A percentile compares a stretch with the other conserved stretches of the same genome.
Conservation (phyloP, 2,888 invertebrate genomes). For the Agrotis exclamationis region DNA sequence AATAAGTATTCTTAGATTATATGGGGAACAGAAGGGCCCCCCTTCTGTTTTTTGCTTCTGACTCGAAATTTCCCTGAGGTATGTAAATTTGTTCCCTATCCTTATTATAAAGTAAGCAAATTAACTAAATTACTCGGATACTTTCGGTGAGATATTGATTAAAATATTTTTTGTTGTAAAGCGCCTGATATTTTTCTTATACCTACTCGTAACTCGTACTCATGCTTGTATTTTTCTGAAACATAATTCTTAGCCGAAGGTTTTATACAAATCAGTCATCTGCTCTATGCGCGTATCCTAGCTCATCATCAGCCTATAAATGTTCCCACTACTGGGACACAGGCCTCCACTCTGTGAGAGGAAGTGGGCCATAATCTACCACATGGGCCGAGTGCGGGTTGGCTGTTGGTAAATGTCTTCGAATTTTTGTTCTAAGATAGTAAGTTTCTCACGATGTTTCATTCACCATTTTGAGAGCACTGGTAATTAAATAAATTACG, state of each 20-base stretch:
- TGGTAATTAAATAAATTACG: too few species aligned
- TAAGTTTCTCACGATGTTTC: too few species aligned
- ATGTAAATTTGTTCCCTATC: background rate
- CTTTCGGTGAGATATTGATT: background rate
- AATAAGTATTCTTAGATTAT: slow-evolving; percentile 54
- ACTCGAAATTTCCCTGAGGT: background rate
- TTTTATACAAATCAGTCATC: background rate
- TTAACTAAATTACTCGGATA: background rate
- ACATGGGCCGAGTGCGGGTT: too few species aligned
- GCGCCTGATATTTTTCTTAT: slow-evolving; percentile 16
- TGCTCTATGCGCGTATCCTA: too few species aligned
- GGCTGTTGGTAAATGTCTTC: too few species aligned
- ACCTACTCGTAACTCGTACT: background rate
- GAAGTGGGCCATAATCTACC: too few species aligned
- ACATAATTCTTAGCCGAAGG: background rate
- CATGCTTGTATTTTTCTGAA: background rate
- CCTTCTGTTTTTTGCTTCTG: slow-evolving; percentile 2
- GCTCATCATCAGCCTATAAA: too few species aligned
- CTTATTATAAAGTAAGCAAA: background rate
- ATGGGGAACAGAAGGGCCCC: slow-evolving; percentile 29
- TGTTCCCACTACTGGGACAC: too few species aligned
- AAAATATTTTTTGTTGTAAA: background rate
- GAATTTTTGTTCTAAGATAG: too few species aligned
- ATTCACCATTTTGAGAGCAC: too few species aligned
- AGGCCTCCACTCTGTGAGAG: too few species aligned